Base-by-base conservation (phyloP, 2,888 invertebrate genomes). In the Tipula unca region DNA sequence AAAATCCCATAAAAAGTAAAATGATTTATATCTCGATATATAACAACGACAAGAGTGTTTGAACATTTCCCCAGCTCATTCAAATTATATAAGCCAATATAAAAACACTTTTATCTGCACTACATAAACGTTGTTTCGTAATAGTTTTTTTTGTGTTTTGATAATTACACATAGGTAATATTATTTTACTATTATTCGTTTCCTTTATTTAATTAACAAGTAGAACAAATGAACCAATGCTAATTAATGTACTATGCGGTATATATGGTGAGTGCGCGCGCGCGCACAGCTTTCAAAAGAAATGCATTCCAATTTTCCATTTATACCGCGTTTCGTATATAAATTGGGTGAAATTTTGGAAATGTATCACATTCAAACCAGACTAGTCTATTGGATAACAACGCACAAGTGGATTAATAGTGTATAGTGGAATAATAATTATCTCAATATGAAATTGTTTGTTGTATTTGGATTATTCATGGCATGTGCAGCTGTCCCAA, bases 401-500 rank as follows among this genome's bases (percentile, higher is more conserved):
- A 69, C 69, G n/a, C n/a, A 69, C 25, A 69, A 69, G 25, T 69
- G 69, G 69, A 69, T 69, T 69, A 69, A 25, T 10, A 69, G 69
- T 48, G 48, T 48, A 17, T 17, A 48, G 17, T 25, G 69, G 20
- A 69, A 25, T 25, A 69, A 69, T 8, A 25, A 10, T 25, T 69
- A 69, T 69, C 35, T 69, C 4, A 83, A 83, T 32, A 83, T 83
- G 83, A 83, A 83, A 32, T 83, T 83, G 32, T 83, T 83, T 29
- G n/a, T 83, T 83, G 83, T 29, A n/a, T 83, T 83, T 83, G 83
- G 83, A n/a, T 83, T 83, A n/a, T 3, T 83, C 69, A 2, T 69
- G 35, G 32, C 32, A 1, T 29, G 83, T 35, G 35, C 35, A 35
- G 83, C 83, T n/a, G 29, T 83, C 6, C 3, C 32, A 32, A 32